Percentiles rank a stretch among this genome's conserved stretches.
Conservation (phyloP, 2,888 invertebrate species). For the Malachius bipustulatus region DNA sequence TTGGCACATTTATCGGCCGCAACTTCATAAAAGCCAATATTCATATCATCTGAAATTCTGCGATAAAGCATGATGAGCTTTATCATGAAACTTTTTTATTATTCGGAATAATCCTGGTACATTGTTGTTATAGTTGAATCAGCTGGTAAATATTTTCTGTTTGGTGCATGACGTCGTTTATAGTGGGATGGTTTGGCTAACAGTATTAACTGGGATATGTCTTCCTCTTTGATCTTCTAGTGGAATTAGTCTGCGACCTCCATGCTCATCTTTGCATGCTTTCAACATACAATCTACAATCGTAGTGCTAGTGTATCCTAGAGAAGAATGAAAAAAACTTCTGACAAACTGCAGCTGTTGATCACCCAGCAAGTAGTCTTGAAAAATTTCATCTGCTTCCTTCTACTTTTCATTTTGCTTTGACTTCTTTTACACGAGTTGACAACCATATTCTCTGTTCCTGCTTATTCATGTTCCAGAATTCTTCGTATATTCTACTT, state of each 20-base stretch:
- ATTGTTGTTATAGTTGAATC: constrained; percentile 3
- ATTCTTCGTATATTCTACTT: constrained; percentile 4
- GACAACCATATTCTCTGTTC: constrained; percentile 5
- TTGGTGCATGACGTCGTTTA: constrained; percentile 2
- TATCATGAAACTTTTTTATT: constrained; percentile 4
- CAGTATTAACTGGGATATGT: not conserved
- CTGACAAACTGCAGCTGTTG: constrained; percentile 6
- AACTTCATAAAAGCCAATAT: constrained; percentile 4
- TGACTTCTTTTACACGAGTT: not conserved
- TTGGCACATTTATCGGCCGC: constrained; percentile 3
- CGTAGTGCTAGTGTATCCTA: constrained; percentile 3
- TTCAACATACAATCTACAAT: constrained; percentile 1
- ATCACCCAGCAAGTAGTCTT: too few species aligned
- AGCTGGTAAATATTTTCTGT: constrained; percentile 5
- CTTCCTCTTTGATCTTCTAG: constrained; percentile 4
- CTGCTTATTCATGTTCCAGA: not conserved
- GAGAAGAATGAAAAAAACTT: constrained; percentile 1
- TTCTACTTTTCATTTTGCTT: constrained; percentile 5
- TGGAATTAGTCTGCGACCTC: not conserved
- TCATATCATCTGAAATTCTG: not conserved
- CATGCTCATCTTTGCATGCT: constrained; percentile 5
- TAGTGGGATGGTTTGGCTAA: constrained; percentile 4
- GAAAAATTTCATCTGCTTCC: constrained; percentile 4
- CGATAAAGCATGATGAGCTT: constrained; percentile 3
- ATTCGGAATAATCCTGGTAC: not conserved